Evolutionary conservation across 2,888 invertebrate species (phyloP).

Genomic region (Eupithecia inturbata): DNA sequence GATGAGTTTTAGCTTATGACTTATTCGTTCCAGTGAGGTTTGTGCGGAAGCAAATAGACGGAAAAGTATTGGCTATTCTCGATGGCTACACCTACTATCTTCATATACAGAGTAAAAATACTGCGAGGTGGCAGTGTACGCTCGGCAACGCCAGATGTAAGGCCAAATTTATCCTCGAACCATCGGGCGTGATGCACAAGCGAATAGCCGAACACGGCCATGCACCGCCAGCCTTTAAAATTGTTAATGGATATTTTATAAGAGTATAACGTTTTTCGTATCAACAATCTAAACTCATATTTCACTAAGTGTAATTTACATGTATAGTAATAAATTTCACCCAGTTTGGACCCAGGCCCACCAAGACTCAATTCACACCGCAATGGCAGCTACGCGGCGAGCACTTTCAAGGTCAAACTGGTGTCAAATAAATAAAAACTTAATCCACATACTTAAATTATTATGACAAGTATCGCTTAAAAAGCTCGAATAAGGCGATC

Average conservation of each 20-base stretch:
- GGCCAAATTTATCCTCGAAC: constrained; percentile 2
- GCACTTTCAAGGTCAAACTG: too few species aligned
- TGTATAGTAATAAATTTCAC: too few species aligned
- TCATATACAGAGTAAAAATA: constrained; percentile 1
- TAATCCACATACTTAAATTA: too few species aligned
- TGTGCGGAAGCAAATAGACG: constrained; percentile 4
- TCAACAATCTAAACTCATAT: too few species aligned
- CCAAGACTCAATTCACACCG: too few species aligned
- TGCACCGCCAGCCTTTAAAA: neutral
- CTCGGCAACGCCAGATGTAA: constrained; percentile 12
- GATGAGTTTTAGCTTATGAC: neutral
- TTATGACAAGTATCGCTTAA: too few species aligned
- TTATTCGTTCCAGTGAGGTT: constrained; percentile 6
- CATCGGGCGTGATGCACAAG: neutral
- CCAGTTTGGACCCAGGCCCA: too few species aligned
- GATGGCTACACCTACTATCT: constrained; percentile 28
- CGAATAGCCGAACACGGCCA: neutral
- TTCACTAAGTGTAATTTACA: too few species aligned
- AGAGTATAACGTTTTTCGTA: neutral
- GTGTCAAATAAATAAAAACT: too few species aligned
- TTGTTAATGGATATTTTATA: neutral
- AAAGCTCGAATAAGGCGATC: too few species aligned
- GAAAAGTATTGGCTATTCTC: constrained; percentile 25
- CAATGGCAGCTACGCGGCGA: too few species aligned
- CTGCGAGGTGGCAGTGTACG: constrained; percentile 23